These are phyloP conservation scores for Todiramphus chloris DNA, from an alignment of 2,113 vertebrate genomes.

Conservation along the genomic window DNA sequence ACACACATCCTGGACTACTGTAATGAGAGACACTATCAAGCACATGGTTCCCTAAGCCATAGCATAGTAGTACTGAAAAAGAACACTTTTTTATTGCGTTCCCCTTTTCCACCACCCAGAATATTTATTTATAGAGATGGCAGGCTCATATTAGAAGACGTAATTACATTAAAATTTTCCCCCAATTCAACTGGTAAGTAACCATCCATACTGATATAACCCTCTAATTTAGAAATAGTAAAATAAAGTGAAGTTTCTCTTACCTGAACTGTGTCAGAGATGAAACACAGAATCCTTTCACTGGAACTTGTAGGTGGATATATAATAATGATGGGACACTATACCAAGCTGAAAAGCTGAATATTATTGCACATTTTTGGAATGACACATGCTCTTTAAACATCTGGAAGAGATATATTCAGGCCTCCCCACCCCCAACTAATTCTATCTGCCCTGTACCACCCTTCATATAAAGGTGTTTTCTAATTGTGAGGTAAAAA, in stretches of 20 bases:
- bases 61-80: background rate
- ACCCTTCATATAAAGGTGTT: background rate
- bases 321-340: background rate
- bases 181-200: background rate
- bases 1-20: background rate
- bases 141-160: background rate
- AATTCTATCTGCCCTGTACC: background rate
- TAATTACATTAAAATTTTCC: background rate
- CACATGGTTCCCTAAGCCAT: background rate
- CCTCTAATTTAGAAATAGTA: background rate
- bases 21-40: background rate
- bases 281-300: background rate
- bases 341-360: background rate
- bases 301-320: background rate
- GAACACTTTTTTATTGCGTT: background rate
- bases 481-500: background rate
- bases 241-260: background rate
- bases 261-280: background rate
- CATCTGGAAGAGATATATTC: fast-evolving
- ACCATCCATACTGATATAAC: background rate
- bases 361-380: background rate
- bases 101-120: background rate
- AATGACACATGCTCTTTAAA: background rate
- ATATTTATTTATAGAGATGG: background rate
- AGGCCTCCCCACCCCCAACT: fast-evolving